phyloP scores from a whole-genome alignment of 1,140 invertebrate species.

The Philotrypesis tridentata region DNA sequence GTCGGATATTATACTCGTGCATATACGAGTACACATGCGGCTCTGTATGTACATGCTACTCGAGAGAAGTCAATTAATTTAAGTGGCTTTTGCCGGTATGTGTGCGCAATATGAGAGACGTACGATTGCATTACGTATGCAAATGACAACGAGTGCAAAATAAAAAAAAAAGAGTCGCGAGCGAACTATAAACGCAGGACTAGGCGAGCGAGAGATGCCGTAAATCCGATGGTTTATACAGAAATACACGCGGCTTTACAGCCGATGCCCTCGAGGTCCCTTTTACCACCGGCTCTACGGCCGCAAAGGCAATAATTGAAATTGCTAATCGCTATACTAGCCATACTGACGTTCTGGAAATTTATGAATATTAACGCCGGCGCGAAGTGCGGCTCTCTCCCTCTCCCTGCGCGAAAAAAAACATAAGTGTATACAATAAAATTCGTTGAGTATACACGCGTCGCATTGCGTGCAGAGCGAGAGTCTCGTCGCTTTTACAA shows the following conservation, averaged over 20 bases:
- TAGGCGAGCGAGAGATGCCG: not conserved
- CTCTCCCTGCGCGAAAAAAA: too few species aligned
- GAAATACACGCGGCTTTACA: not conserved
- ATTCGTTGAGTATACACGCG: too few species aligned
- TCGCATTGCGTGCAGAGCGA: too few species aligned
- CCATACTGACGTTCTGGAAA: not conserved
- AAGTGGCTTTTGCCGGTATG: not conserved
- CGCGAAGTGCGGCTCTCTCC: too few species aligned
- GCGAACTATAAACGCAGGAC: slow-evolving; percentile 9
- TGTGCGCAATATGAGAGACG: not conserved
- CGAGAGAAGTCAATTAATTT: slow-evolving; percentile 39
- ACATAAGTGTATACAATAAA: too few species aligned
- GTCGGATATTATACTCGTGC: not conserved
- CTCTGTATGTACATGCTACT: not conserved
- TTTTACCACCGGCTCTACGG: too few species aligned
- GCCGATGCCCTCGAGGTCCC: not conserved
- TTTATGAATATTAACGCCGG: not conserved
- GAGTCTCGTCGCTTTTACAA: too few species aligned
- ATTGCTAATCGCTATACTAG: not conserved
- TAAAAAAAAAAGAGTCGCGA: slow-evolving; percentile 21
- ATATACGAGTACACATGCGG: not conserved
- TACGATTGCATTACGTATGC: slow-evolving; percentile 35
- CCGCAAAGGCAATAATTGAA: not conserved
- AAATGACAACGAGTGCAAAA: slow-evolving; percentile 36
- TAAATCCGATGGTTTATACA: not conserved